Percentiles rank a stretch among this genome's conserved stretches.
Conservation (phyloP, 1,140 invertebrate genomes). For the Macrobrachium nipponense region DNA sequence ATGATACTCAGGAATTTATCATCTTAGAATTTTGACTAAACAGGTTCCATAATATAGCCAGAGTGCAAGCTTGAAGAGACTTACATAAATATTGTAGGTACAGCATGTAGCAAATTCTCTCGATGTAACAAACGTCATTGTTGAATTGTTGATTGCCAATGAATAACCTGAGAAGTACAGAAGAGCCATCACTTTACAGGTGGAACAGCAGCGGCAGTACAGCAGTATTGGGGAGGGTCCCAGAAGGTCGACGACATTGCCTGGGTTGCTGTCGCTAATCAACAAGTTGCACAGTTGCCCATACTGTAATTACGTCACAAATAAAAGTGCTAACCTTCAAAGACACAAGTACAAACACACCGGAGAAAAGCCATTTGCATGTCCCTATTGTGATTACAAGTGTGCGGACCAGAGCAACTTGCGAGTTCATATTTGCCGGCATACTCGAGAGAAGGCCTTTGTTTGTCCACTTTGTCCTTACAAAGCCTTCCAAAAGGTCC, state of each 20-base stretch:
- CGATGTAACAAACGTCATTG: too few species aligned
- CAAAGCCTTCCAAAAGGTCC: too few species aligned
- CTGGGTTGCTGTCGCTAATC: slow-evolving; percentile 21
- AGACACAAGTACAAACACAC: slow-evolving; percentile 45
- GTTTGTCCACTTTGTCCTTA: not conserved
- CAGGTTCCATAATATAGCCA: too few species aligned
- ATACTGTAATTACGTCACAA: slow-evolving; percentile 50
- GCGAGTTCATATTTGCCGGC: slow-evolving; percentile 41
- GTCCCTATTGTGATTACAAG: slow-evolving; percentile 42
- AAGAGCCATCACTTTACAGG: too few species aligned
- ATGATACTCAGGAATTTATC: too few species aligned
- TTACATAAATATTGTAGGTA: too few species aligned
- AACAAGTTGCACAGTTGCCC: slow-evolving; percentile 52
- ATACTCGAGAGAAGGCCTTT: slow-evolving; percentile 31
- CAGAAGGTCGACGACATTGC: slow-evolving; percentile 37
- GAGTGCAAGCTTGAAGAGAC: too few species aligned
- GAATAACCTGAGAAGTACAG: not conserved
- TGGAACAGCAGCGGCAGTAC: slow-evolving; percentile 27
- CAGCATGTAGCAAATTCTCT: too few species aligned
- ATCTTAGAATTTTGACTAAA: too few species aligned
- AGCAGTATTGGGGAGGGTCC: slow-evolving; percentile 33
- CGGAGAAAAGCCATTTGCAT: slow-evolving; percentile 46
- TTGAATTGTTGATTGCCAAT: not conserved
- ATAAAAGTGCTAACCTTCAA: slow-evolving; percentile 27
- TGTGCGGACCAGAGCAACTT: slow-evolving; percentile 33